Base-by-base conservation (phyloP, 2,797 vertebrate genomes). In the Notolepis coatsorum region DNA sequence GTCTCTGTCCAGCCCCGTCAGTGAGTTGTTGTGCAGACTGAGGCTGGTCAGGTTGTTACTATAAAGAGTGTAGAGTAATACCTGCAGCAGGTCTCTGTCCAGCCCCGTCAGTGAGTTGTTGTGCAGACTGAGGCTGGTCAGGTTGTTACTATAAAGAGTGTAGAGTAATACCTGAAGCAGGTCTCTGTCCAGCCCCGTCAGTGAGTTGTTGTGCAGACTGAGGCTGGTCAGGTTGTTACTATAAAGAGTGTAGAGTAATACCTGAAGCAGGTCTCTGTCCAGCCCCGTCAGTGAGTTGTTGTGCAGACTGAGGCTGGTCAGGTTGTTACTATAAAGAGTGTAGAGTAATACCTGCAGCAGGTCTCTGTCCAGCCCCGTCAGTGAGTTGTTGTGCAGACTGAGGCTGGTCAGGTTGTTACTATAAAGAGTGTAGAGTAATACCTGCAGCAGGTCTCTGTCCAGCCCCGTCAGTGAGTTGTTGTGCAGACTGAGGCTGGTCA, bases 71-170 rank as follows among this genome's bases (percentile, higher is more conserved):
- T 12, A 35, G 30, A 10, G 33, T 10, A 35, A 2, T 75, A 91
- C 95, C 61, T 94, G 95, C 30, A 99, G 94, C 51, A 98, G 92
- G 7, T 94, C 94, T 46, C 93, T 93, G 87, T 98, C 96, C 91
- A 97, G 91, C 68, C 87, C 90, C 48, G 96, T 94, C 61, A 99
- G 93, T 61, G 97, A 99, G 90, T 99, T 99, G 79, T 99, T 99
- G 78, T 94, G 94, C 68, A 99, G 89, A 75, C 92, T 95, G 35
- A 99, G 92, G 82, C 94, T 94, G 0, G 95, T 97, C 72, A 99
- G 91, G 84, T 98, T 99, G 21, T 88, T 88, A n/a, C n/a, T n/a
- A n/a, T n/a, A n/a, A n/a, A n/a, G n/a, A n/a, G n/a, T n/a, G n/a
- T n/a, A n/a, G n/a, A n/a, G n/a, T n/a, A n/a, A n/a, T n/a, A n/a